A percentile compares a stretch with the other conserved stretches of the same genome.
These are phyloP conservation scores for Drosophila mulleri DNA, from an alignment of 2,888 invertebrate genomes.

Conservation along the genomic window DNA sequence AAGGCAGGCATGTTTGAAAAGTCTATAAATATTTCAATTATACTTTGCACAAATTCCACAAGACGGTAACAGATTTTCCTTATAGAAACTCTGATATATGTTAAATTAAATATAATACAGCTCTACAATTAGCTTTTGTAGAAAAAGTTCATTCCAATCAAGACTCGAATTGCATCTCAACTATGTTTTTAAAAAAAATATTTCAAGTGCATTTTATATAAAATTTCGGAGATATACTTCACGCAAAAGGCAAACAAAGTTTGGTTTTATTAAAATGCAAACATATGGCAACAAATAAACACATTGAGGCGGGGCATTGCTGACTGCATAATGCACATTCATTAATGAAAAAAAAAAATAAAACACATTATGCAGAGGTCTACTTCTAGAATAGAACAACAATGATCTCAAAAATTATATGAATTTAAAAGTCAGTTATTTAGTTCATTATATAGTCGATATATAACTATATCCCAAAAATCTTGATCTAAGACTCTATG, in stretches of 20 bases:
- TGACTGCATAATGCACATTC: background rate
- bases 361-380: no score
- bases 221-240: background rate
- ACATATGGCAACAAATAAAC: constrained; percentile 9
- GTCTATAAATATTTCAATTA: background rate
- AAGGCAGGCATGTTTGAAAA: background rate
- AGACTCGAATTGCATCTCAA: background rate
- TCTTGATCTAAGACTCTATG: no score
- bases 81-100: background rate
- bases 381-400: no score
- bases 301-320: background rate
- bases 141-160: background rate
- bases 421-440: no score
- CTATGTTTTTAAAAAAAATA: background rate
- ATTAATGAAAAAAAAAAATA: no score
- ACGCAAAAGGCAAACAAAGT: background rate
- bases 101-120: background rate
- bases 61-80: rapidly evolving
- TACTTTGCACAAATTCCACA: background rate
- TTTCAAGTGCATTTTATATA: background rate
- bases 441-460: no score
- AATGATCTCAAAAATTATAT: no score
- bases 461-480: no score
- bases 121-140: no score
- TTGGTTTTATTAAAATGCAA: constrained; percentile 2